These are phyloP conservation scores for Anolis sagrei DNA, from an alignment of 2,113 vertebrate genomes.

Conservation along the genomic window DNA sequence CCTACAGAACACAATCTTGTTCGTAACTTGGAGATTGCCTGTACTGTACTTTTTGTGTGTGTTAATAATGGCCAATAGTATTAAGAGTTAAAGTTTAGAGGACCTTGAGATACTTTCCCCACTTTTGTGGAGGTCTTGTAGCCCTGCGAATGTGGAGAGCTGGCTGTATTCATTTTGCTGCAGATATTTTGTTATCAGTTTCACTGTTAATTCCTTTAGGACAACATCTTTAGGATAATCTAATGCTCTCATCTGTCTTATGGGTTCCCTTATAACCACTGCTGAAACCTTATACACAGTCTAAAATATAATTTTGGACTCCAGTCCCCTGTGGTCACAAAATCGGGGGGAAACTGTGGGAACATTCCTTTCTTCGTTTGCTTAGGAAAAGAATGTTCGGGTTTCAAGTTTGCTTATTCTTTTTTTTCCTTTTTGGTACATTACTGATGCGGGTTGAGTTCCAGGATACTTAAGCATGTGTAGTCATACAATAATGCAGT, in stretches of 20 bases:
- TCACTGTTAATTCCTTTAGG: not conserved
- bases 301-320: slow-evolving; percentile 47
- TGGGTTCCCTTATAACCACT: not conserved
- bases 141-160: too few species aligned
- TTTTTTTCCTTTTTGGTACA: too few species aligned
- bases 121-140: too few species aligned
- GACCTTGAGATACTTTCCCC: too few species aligned
- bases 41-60: too few species aligned
- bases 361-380: slow-evolving; percentile 54
- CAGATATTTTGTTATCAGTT: slow-evolving; percentile 26
- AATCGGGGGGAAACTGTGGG: slow-evolving; percentile 57
- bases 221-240: not conserved
- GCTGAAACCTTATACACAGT: slow-evolving; percentile 25
- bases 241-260: rapidly evolving
- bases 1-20: too few species aligned
- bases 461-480: slow-evolving; percentile 27
- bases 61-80: too few species aligned
- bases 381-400: slow-evolving; percentile 49
- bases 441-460: not conserved
- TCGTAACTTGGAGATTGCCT: too few species aligned
- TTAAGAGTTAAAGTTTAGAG: too few species aligned
- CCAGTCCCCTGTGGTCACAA: slow-evolving; percentile 16
- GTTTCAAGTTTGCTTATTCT: slow-evolving; percentile 8
- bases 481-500: slow-evolving; percentile 19
- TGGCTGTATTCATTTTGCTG: not conserved